Conservation (phyloP, 1,140 invertebrate genomes). For the Heliconius nattereri region DNA sequence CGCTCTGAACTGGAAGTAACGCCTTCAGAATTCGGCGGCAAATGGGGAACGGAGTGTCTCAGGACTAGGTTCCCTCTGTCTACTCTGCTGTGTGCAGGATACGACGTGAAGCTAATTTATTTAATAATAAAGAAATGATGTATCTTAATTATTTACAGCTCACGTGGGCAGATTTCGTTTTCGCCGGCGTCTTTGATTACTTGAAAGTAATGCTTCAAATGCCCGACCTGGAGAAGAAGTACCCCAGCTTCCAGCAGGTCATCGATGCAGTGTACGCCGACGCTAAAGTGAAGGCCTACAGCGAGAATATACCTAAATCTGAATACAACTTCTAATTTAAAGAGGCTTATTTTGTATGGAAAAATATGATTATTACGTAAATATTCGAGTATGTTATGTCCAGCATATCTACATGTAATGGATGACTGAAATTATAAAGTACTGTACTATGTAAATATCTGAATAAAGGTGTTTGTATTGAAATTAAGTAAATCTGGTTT, state of each 20-base stretch:
- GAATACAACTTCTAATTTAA: background rate
- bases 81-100: too few species aligned
- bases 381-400: background rate
- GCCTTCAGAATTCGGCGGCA: too few species aligned
- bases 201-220: conserved; percentile 82
- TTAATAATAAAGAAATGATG: too few species aligned
- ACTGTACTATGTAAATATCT: too few species aligned
- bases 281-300: conserved; percentile 51
- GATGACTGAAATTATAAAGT: too few species aligned
- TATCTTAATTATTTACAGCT: conserved; percentile 80
- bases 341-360: too few species aligned
- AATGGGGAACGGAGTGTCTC: too few species aligned
- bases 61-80: too few species aligned
- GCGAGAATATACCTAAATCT: conserved; percentile 38
- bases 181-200: conserved; percentile 83
- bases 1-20: too few species aligned
- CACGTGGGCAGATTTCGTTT: conserved; percentile 84
- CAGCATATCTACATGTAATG: background rate
- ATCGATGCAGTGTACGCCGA: conserved; percentile 45
- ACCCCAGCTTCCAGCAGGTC: conserved; percentile 52
- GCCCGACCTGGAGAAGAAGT: conserved; percentile 79
- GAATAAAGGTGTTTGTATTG: too few species aligned
- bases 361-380: background rate
- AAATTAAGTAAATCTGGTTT: too few species aligned
- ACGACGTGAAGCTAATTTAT: too few species aligned